Base-by-base conservation (phyloP, 2,797 vertebrate species). In the Jordanella pulchra region DNA sequence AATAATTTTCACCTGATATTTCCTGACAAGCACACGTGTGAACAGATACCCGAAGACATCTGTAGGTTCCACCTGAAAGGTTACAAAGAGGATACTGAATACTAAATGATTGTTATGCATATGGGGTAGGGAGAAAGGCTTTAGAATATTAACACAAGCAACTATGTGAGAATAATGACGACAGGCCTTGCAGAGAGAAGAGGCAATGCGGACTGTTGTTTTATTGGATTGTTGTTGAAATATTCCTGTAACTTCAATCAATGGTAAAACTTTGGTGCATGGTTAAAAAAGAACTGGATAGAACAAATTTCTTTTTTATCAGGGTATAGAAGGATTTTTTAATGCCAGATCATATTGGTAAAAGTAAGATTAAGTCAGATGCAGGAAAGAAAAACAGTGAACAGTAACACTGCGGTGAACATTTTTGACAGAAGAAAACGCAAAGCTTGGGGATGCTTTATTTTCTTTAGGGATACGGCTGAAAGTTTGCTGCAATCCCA, bases 71-170 rank as follows among this genome's bases (percentile, higher is more conserved):
- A 78, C 56, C 72, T 84, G 79, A 81, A 81, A 88, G 85, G 85
- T 87, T 84, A 74, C 30, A 67, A 61, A 56, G 76, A 87, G 71
- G 67, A 79, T 68, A 63, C 23, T 78, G 87, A 85, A 85, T 89
- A 83, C 76, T 44, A 74, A 87, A 89, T 84, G 50, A 69, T 74
- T 63, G 69, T 78, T 67, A 77, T 81, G 67, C 78, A 81, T 72
- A 80, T 83, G 72, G 79, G 9, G 69, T 39, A 32, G 30, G 67
- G 15, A 9, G 71, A 63, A 72, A 55, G 70, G 35, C 71, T 71
- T 79, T 35, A 1, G 75, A 84, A 78, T 75, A 84, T 84, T 54
- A 44, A 89, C 74, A 79, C 10, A 3, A 81, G 73, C 76, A 85
- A 81, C 65, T 79, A 72, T 55, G 60, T 44, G 63, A 69, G 75